Conservation (phyloP, 2,888 invertebrate genomes). For the Ditylenchus weischeri region DNA sequence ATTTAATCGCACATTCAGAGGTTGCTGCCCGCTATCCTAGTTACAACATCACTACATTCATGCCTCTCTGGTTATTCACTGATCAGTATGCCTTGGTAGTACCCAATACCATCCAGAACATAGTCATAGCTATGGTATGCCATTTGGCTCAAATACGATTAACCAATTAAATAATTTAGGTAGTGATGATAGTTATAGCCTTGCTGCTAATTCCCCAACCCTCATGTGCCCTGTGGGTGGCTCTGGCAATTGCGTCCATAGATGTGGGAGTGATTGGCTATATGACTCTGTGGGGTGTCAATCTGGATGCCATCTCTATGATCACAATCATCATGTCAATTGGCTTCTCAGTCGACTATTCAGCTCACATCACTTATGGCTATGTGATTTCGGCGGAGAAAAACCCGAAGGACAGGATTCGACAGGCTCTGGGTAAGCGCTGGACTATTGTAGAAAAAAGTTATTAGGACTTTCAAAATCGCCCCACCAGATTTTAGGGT, state of each 20-base stretch:
- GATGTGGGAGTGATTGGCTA: constrained; percentile 89
- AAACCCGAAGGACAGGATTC: constrained; percentile 64
- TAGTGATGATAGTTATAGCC: constrained; percentile 86
- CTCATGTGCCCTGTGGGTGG: constrained; percentile 87
- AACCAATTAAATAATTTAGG: no score
- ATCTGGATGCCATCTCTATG: constrained; percentile 72
- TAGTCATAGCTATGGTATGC: constrained; percentile 35
- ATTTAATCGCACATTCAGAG: no score
- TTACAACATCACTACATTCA: constrained; percentile 58
- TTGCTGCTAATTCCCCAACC: constrained; percentile 88
- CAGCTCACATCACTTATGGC: constrained; percentile 66
- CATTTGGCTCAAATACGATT: no score
- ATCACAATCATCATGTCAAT: constrained; percentile 83
- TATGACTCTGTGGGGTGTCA: constrained; percentile 92
- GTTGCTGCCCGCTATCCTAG: constrained; percentile 46
- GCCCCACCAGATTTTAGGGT: no score
- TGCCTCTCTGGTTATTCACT: constrained; percentile 59
- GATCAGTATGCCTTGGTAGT: constrained; percentile 59
- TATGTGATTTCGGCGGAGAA: constrained; percentile 49
- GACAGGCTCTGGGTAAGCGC: constrained; percentile 70
- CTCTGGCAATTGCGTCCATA: constrained; percentile 87
- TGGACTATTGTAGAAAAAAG: no score
- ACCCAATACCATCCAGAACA: constrained; percentile 59
- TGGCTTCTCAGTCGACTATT: constrained; percentile 91
- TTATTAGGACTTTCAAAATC: no score